These are phyloP conservation scores for Semnornis frantzii DNA, from an alignment of 2,113 vertebrate species.

Conservation along the genomic window DNA sequence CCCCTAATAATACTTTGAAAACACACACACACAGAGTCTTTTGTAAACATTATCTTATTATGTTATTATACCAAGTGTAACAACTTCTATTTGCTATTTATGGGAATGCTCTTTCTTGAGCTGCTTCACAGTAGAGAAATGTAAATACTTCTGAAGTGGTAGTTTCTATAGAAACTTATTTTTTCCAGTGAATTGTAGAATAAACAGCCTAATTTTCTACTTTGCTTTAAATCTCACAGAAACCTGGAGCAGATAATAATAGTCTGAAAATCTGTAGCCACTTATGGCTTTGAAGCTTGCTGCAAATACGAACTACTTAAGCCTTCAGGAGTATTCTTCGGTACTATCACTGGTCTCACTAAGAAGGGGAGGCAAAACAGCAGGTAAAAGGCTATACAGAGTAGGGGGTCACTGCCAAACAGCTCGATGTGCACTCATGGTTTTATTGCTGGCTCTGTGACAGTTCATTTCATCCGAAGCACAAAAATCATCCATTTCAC, in stretches of 20 bases:
- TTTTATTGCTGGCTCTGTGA: neutral
- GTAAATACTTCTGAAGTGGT: conserved; percentile 46
- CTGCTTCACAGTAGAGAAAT: conserved; percentile 13
- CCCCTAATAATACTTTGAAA: neutral
- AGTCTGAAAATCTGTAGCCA: neutral
- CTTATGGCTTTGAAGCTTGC: conserved; percentile 8
- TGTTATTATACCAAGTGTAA: neutral
- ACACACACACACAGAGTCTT: neutral
- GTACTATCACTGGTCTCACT: neutral
- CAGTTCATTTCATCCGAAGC: neutral
- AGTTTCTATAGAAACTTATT: conserved; percentile 62
- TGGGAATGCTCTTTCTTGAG: conserved; percentile 40
- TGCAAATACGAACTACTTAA: neutral
- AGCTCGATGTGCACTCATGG: neutral
- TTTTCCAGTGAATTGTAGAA: conserved; percentile 32
- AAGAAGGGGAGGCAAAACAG: neutral
- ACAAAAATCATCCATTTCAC: neutral
- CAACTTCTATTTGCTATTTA: conserved; percentile 27
- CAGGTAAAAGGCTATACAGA: neutral
- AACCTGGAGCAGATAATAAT: neutral
- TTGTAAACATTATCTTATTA: conserved; percentile 30
- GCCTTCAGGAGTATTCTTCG: neutral
- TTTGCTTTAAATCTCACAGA: neutral
- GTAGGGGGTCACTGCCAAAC: neutral
- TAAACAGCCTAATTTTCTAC: conserved; percentile 42